Evolutionary conservation across 2,113 vertebrate genomes (phyloP), one percentile per base, ranked within the genome.

Genomic region (Hiodon alosoides): DNA sequence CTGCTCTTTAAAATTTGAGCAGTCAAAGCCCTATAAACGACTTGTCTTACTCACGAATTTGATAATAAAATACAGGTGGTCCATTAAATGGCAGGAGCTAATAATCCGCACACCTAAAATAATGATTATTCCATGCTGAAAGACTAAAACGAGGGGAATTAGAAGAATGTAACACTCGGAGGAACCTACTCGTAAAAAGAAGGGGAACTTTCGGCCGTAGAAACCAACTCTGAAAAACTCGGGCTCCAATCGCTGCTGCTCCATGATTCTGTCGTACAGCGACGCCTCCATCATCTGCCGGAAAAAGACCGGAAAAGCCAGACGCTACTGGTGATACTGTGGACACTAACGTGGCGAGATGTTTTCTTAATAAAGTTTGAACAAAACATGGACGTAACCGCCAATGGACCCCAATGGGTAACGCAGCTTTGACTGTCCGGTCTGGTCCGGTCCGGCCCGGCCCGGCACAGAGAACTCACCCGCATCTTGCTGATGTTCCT

Each of bases 211-310:
- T 80, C 98, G 98, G 9, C 97, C 97, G 58, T 99, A 99, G 90
- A 99, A 99, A 61, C 97, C 97, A 75, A 99, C 95, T 86, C 97
- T 85, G 86, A 99, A 99, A 89, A 99, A 99, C 81, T 99, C 97
- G 0, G 97, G 97, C 71, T 99, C 96, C 80, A 99, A 85, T 58
- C 96, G 91, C 75, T 98, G 97, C 81, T 99, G 96, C 88, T 98
- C 97, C 96, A 99, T 99, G 77, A 99, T 98, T 90, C 98, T 98
- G 88, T 99, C 97, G 69, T 99, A 99, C n/a, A 98, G 87, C 61
- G 96, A 97, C 0, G 97, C 97, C 82, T 99, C 97, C 95, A 95
- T 98, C 94, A 97, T 96, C 91, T 92, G 8, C 50, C 14, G 16
- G 66, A 53, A 2, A 46, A 60, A 46, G 1, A 7, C 7, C 31